A percentile compares a stretch with the other conserved stretches of the same genome.
phyloP scores from a whole-genome alignment of 2,113 vertebrate genomes.

The Macrotis lagotis region DNA sequence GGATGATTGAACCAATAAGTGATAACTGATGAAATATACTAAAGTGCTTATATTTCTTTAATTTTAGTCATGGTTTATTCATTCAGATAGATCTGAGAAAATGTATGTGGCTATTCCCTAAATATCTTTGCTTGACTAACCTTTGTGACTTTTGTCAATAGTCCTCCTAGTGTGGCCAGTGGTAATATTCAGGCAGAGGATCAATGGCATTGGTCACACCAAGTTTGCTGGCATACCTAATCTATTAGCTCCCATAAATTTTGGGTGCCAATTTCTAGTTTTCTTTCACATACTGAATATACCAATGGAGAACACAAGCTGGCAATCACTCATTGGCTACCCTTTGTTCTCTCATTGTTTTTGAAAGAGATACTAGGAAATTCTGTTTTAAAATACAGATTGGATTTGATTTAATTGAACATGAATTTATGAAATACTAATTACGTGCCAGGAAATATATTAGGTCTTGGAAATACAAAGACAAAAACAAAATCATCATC shows the following conservation, averaged over 20 bases:
- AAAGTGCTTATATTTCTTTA: constrained; percentile 9
- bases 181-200: no score
- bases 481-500: not conserved
- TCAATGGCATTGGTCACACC: not conserved
- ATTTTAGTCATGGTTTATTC: constrained; percentile 13
- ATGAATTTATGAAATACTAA: not conserved
- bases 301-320: not conserved
- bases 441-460: not conserved
- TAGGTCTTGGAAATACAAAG: not conserved
- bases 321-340: no score
- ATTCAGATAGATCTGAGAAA: not conserved
- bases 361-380: no score
- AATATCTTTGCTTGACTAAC: not conserved
- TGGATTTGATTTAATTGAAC: not conserved
- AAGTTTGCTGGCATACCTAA: not conserved
- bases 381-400: not conserved
- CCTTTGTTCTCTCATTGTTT: not conserved
- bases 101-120: constrained; percentile 2
- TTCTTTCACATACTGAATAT: not conserved
- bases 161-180: not conserved
- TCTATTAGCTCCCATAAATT: not conserved
- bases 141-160: not conserved
- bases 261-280: not conserved
- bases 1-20: not conserved
- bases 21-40: not conserved